These are phyloP conservation scores for Drosophila quadrilineata DNA, from an alignment of 1,140 invertebrate genomes.

Conservation along the genomic window DNA sequence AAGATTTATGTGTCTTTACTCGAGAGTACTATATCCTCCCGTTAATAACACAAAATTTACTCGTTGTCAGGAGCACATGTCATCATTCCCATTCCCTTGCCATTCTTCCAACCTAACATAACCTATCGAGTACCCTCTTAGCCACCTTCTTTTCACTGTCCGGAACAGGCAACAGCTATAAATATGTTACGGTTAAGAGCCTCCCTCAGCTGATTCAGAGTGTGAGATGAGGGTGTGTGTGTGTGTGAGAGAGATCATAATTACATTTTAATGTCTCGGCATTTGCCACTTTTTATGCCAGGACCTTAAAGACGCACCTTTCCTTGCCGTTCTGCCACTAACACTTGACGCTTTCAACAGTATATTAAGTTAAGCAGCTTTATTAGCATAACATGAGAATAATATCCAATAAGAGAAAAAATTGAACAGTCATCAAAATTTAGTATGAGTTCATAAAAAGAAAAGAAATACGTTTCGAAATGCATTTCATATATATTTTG, in stretches of 20 bases:
- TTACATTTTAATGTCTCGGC: constrained; percentile 38
- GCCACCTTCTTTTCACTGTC: not conserved
- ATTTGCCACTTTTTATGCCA: constrained; percentile 17
- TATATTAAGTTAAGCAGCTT: not conserved
- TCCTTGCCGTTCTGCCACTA: not conserved
- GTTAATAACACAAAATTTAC: constrained; percentile 35
- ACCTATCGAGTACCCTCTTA: too few relatives aligned
- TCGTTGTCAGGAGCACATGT: constrained; percentile 10
- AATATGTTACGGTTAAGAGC: constrained; percentile 19
- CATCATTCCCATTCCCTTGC: too few relatives aligned
- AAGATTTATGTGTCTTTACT: constrained; percentile 30
- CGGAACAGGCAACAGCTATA: constrained; percentile 23
- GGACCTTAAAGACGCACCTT: not conserved
- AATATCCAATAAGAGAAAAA: not conserved
- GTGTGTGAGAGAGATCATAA: constrained; percentile 23
- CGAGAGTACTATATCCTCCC: constrained; percentile 19
- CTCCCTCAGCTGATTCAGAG: not conserved
- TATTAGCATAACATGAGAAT: not conserved
- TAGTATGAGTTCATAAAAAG: not conserved
- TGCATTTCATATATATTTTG: too few relatives aligned
- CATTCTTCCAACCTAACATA: too few relatives aligned
- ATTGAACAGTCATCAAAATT: not conserved
- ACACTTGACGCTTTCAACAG: not conserved
- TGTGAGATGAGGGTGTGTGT: not conserved
- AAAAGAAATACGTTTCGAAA: not conserved